Evolutionary conservation across 2,797 vertebrate species (phyloP), one percentile per base, ranked within the genome.

Genomic region (Euphonia xanthogaster): DNA sequence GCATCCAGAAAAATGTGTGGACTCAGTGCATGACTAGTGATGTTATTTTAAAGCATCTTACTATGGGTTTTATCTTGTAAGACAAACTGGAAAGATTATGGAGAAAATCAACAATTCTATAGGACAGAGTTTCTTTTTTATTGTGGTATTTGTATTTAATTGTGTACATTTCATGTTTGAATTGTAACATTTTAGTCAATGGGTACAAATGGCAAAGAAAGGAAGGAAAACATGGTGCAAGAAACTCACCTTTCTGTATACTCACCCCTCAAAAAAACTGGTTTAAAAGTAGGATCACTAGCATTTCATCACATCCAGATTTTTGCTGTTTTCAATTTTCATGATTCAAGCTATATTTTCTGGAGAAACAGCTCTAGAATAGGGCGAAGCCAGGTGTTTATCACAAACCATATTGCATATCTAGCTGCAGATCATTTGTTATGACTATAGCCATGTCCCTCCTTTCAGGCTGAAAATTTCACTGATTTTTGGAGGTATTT

Each of bases 391-490:
- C 22, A 44, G 14, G 18, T 22, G 20, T 6, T 72, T 58, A 50
- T 77, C 25, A 24, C 16, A 23, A 62, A 18, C 7, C 27, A 23
- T 44, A 47, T 27, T 47, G 6, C 7, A 58, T n/a, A 48, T 24
- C 16, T 14, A 60, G 39, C 13, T 1, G 0, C 27, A 77, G 44
- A 40, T 47, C 1, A 0, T 45, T 62, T 79, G 20, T 73, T 73
- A 30, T 31, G 9, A 35, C 28, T 67, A 4, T 13, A 74, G 22
- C 6, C 14, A 30, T 0, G 0, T 65, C 31, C 5, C 12, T 88
- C 21, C 50, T 40, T 72, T 78, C 28, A 78, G 28, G 23, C 17
- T 83, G 40, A 65, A 84, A 72, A 10, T 48, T 66, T 5, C 31
- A 57, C 16, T 80, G 31, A 22, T 68, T 84, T 93, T 77, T 84